Conservation (phyloP, 2,888 invertebrate species). For the Rhingia campestris region DNA sequence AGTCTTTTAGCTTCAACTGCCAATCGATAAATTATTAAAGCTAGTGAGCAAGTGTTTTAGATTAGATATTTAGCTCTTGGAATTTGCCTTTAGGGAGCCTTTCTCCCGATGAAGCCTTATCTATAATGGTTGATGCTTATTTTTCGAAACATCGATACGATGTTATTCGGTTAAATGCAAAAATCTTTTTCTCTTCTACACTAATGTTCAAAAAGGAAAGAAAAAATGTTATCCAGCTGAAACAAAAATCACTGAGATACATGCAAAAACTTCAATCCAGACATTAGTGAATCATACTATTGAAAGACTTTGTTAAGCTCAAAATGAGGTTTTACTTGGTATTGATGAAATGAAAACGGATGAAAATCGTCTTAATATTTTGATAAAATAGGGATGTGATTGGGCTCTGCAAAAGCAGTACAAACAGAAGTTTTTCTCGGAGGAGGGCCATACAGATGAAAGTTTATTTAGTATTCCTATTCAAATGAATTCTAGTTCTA, state of each 20-base stretch:
- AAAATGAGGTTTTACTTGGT: not conserved
- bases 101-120: too few species aligned
- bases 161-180: too few species aligned
- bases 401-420: conserved; percentile 15
- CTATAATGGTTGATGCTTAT: too few species aligned
- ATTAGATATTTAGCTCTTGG: too few species aligned
- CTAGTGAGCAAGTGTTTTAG: conserved; percentile 1
- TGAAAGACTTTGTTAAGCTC: conserved; percentile 20
- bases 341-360: conserved; percentile 5
- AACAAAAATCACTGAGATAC: conserved; percentile 2
- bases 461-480: conserved; percentile 2
- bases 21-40: not conserved
- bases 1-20: conserved; percentile 14
- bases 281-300: conserved; percentile 12
- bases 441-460: conserved; percentile 11
- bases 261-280: conserved; percentile 29
- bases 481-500: not conserved
- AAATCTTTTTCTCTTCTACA: too few species aligned
- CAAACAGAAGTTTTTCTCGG: conserved; percentile 17
- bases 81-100: too few species aligned
- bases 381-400: conserved; percentile 28
- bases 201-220: too few species aligned
- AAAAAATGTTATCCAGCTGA: conserved; percentile 9
- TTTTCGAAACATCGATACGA: too few species aligned
- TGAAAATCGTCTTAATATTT: conserved; percentile 5